These are phyloP conservation scores for Chanos chanos DNA, from an alignment of 2,797 vertebrate species.

Conservation along the genomic window DNA sequence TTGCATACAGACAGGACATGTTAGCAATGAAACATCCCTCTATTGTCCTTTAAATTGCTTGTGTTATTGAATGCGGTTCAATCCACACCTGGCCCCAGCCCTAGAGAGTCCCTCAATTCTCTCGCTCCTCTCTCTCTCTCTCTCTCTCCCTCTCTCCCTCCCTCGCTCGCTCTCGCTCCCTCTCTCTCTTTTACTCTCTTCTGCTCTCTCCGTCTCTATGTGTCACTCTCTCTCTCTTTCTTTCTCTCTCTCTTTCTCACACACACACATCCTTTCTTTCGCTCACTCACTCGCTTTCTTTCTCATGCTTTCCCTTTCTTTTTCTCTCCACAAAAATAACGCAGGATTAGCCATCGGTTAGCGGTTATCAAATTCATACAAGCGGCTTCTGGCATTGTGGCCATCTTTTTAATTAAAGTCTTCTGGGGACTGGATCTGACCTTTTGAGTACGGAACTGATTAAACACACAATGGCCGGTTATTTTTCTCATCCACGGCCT, in stretches of 20 bases:
- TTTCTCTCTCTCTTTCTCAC: background rate
- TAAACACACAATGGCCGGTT: constrained; percentile 78
- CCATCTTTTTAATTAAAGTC: constrained; percentile 82
- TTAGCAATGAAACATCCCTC: constrained; percentile 46
- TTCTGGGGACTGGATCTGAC: constrained; percentile 71
- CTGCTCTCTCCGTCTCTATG: background rate
- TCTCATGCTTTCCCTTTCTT: too few relatives aligned
- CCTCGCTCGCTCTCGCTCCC: background rate
- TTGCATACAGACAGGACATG: constrained; percentile 18
- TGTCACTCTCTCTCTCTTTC: background rate
- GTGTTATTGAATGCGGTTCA: constrained; percentile 53
- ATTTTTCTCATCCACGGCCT: constrained; percentile 70
- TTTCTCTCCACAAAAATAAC: constrained; percentile 11
- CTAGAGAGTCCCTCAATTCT: constrained; percentile 25
- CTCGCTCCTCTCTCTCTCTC: background rate
- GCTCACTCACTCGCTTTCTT: background rate
- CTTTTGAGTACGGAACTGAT: constrained; percentile 76
- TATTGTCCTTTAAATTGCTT: constrained; percentile 49
- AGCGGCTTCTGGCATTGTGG: constrained; percentile 60
- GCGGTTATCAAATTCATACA: constrained; percentile 53
- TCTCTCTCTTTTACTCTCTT: constrained; percentile 2
- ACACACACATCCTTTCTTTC: background rate
- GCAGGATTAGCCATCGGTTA: constrained; percentile 82
- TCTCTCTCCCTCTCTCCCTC: constrained; percentile 7
- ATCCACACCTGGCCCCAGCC: constrained; percentile 49